Evolutionary conservation across 2,888 invertebrate genomes (phyloP), one percentile per base, ranked within the genome.

Genomic region (Cantharis lateralis): DNA sequence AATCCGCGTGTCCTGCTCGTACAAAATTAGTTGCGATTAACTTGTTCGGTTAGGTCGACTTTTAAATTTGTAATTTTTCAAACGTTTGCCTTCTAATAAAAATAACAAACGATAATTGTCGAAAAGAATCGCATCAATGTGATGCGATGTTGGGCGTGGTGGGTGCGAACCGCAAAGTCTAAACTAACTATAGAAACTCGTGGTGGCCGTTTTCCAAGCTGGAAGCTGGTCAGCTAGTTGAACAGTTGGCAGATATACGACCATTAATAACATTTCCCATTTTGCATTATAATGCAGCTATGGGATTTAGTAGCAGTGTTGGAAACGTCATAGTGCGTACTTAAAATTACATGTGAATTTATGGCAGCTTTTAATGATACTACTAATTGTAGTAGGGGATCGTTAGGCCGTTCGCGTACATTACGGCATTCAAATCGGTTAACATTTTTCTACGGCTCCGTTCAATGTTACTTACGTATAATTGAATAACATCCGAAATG

Each of bases 271-370:
- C 78, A 71, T 76, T 66, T 76, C 75, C 78, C 73, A 78, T 78
- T 78, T 75, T 76, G 75, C 75, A 75, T 75, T 78, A 75, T 72
- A 76, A 78, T 78, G 78, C 78, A 78, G 68, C 75, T 32, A 66
- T 64, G 71, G 74, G 73, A 76, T 72, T 76, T 76, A 75, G 63
- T 75, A 69, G 68, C 74, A 78, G 71, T 74, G 73, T 73, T 73
- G 71, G 64, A 76, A 68, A 71, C 71, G 71, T 75, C 77, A 75
- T 71, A 75, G 69, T 68, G 78, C 79, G 78, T 75, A 78, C 77
- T 80, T 79, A 80, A 78, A 80, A 80, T 80, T 73, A 70, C 78
- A 69, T 64, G 63, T 26, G 71, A 48, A 80, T 80, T 78, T 80
- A 79, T 80, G 75, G 32, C 70, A 70, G 76, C 73, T 74, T 77